A percentile compares a stretch with the other conserved stretches of the same genome.
These are phyloP conservation scores for Anseranas semipalmata DNA, from an alignment of 2,113 vertebrate species.

Conservation along the genomic window DNA sequence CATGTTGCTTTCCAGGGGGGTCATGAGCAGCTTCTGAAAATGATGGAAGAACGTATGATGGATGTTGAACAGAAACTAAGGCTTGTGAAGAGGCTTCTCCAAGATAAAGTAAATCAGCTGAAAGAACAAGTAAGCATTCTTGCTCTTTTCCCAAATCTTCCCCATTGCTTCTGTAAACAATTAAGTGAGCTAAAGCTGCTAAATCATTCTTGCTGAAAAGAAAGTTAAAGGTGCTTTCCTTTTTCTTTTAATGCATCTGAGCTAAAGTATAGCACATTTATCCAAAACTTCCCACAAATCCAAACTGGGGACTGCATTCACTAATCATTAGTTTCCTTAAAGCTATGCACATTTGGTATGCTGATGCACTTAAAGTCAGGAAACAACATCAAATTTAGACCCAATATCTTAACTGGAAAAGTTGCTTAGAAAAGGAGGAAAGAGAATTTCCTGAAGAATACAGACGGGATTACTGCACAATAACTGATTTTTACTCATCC, in stretches of 20 bases:
- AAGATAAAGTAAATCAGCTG: conserved; percentile 93
- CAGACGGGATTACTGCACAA: not conserved
- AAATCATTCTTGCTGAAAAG: not conserved
- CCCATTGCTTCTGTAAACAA: not conserved
- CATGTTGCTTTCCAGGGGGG: conserved; percentile 77
- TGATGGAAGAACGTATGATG: conserved; percentile 91
- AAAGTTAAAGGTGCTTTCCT: not conserved
- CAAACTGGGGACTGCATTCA: not conserved
- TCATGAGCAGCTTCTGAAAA: conserved; percentile 81
- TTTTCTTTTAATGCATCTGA: not conserved
- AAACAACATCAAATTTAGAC: not conserved
- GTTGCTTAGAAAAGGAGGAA: not conserved
- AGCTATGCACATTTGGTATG: not conserved
- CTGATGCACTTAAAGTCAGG: not conserved
- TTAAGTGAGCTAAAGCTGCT: not conserved
- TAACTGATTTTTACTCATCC: accelerated
- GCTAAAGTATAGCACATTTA: not conserved
- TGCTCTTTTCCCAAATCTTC: not conserved
- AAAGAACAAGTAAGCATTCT: conserved; percentile 88
- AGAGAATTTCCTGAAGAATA: not conserved
- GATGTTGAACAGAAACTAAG: conserved; percentile 91
- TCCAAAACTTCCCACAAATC: not conserved
- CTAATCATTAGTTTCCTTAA: not conserved
- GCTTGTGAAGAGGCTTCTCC: conserved; percentile 91
- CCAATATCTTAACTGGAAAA: not conserved